A percentile compares a stretch with the other conserved stretches of the same genome.
phyloP scores from a whole-genome alignment of 2,888 invertebrate genomes.

The Ochlodes sylvanus region DNA sequence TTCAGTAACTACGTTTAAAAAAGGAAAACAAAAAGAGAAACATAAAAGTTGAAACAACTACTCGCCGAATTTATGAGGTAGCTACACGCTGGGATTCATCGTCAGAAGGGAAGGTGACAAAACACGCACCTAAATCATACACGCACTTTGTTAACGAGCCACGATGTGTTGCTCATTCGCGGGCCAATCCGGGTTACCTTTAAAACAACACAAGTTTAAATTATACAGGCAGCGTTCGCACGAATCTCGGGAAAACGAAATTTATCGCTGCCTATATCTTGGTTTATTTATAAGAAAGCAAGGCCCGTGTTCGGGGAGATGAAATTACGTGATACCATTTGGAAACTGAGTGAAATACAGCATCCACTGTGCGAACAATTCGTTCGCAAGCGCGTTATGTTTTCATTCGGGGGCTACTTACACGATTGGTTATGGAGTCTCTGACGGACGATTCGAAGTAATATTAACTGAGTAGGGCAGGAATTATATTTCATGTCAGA shows the following conservation, averaged over 20 bases:
- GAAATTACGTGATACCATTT: constrained; percentile 85
- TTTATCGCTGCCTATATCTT: constrained; percentile 82
- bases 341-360: constrained; percentile 81
- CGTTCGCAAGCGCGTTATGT: constrained; percentile 49
- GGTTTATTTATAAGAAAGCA: constrained; percentile 84
- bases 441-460: neutral
- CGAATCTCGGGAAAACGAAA: constrained; percentile 73
- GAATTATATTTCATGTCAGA: too few species aligned
- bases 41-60: neutral
- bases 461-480: too few species aligned
- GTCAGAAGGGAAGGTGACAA: constrained; percentile 13
- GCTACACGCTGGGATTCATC: neutral
- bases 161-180: constrained; percentile 5
- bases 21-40: too few species aligned
- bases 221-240: constrained; percentile 73
- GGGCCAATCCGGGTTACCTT: constrained; percentile 37
- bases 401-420: constrained; percentile 52
- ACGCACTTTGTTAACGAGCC: constrained; percentile 15
- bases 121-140: constrained; percentile 13
- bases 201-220: constrained; percentile 75
- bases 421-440: constrained; percentile 45
- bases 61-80: neutral
- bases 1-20: too few species aligned
- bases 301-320: constrained; percentile 73
- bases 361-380: constrained; percentile 50